phyloP scores from a whole-genome alignment of 2,888 invertebrate species.

The Rhagium mordax region DNA sequence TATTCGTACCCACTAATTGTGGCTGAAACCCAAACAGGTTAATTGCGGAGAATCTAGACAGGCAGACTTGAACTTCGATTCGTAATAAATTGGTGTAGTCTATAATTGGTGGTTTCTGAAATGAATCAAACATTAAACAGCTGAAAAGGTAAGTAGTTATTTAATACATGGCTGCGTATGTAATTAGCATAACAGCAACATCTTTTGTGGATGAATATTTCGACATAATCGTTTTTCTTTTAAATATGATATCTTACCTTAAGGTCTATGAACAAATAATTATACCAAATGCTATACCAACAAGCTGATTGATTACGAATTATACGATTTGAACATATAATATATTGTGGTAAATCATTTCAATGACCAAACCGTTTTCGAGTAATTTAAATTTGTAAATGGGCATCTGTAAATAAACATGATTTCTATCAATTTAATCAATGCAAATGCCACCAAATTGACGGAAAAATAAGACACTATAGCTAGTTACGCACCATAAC shows the following conservation, averaged over 20 bases:
- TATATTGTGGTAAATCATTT: no score
- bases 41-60: background rate
- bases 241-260: background rate
- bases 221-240: background rate
- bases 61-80: background rate
- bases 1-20: background rate
- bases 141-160: conserved; percentile 2
- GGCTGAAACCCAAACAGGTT: background rate
- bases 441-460: no score
- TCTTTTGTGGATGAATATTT: background rate
- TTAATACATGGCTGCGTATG: background rate
- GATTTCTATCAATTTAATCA: no score
- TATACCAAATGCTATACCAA: background rate
- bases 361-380: no score
- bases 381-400: no score
- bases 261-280: background rate
- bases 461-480: no score
- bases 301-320: no score
- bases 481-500: no score
- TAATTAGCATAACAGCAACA: conserved; percentile 9
- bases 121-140: background rate
- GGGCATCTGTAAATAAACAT: no score
- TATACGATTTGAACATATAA: no score
- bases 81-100: background rate
- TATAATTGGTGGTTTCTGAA: conserved; percentile 1